A percentile compares a stretch with the other conserved stretches of the same genome.
These are phyloP conservation scores for Volucella inflata DNA, from an alignment of 2,888 invertebrate species.

Conservation along the genomic window DNA sequence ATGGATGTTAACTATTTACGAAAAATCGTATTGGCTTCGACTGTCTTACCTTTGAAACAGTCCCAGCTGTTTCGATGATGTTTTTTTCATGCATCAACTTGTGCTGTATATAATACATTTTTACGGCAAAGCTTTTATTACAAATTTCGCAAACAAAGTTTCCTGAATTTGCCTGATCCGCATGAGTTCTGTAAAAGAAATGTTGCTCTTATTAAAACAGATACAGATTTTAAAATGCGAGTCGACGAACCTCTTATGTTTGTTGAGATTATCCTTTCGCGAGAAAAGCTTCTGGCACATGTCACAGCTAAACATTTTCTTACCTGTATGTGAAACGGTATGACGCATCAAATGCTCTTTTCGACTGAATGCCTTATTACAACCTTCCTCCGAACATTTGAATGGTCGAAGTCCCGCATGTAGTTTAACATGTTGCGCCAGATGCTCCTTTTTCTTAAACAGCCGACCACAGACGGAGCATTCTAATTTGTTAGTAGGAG, in stretches of 20 bases:
- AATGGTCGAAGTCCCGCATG: conserved; percentile 88
- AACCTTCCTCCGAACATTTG: conserved; percentile 85
- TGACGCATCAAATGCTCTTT: conserved; percentile 89
- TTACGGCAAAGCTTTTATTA: conserved; percentile 87
- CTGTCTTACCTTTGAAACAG: conserved; percentile 70
- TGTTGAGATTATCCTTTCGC: conserved; percentile 83
- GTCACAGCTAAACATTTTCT: conserved; percentile 87
- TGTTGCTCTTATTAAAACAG: neutral
- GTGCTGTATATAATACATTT: conserved; percentile 88
- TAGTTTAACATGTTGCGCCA: conserved; percentile 88
- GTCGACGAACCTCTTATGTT: conserved; percentile 81
- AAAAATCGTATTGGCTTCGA: neutral
- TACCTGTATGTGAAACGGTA: conserved; percentile 88
- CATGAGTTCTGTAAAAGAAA: conserved; percentile 80
- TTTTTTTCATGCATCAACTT: conserved; percentile 84
- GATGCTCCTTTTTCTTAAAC: conserved; percentile 88
- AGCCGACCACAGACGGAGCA: conserved; percentile 87
- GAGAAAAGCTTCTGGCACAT: conserved; percentile 86
- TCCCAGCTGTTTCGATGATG: conserved; percentile 71
- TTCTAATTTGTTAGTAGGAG: conserved; percentile 76
- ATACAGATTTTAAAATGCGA: neutral
- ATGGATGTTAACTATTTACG: neutral
- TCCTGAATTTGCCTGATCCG: conserved; percentile 80
- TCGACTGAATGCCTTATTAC: conserved; percentile 88
- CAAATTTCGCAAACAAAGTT: conserved; percentile 87